phyloP scores from a whole-genome alignment of 1,140 invertebrate species.

The Sesamia nonagrioides region DNA sequence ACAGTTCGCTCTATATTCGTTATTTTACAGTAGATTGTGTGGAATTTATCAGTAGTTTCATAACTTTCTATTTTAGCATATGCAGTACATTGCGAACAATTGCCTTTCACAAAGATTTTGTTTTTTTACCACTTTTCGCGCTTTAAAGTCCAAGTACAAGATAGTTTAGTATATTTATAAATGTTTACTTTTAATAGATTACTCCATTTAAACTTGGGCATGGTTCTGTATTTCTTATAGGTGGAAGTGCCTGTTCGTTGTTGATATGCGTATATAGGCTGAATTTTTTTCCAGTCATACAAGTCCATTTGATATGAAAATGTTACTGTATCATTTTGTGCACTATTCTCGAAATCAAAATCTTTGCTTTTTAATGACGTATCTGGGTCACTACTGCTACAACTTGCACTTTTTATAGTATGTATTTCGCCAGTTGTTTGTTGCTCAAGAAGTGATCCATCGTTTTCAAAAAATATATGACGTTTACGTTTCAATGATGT shows the following conservation, averaged over 20 bases:
- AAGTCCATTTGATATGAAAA: slow-evolving; percentile 25
- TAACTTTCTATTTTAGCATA: not conserved
- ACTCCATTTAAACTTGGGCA: slow-evolving; percentile 20
- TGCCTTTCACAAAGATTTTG: slow-evolving; percentile 20
- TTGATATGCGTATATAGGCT: slow-evolving; percentile 5
- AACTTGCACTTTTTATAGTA: not conserved
- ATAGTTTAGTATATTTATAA: not conserved
- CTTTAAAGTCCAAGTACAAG: slow-evolving; percentile 24
- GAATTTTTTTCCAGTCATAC: slow-evolving; percentile 27
- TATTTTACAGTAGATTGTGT: slow-evolving; percentile 10
- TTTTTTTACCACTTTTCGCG: slow-evolving; percentile 1
- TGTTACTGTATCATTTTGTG: slow-evolving; percentile 17
- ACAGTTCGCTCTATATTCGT: not conserved
- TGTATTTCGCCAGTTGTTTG: not conserved
- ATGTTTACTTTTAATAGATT: slow-evolving; percentile 3
- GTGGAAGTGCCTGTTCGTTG: not conserved
- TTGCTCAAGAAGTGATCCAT: not conserved
- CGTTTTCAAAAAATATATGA: slow-evolving; percentile 4
- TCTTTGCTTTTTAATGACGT: not conserved
- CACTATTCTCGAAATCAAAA: slow-evolving; percentile 25
- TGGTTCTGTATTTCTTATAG: slow-evolving; percentile 11
- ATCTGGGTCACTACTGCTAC: not conserved
- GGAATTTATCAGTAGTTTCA: slow-evolving; percentile 8
- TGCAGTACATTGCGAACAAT: slow-evolving; percentile 17
- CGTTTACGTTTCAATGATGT: slow-evolving; percentile 26